A percentile compares a stretch with the other conserved stretches of the same genome.
phyloP scores from a whole-genome alignment of 2,113 vertebrate species.

The Pseudonaja textilis region DNA sequence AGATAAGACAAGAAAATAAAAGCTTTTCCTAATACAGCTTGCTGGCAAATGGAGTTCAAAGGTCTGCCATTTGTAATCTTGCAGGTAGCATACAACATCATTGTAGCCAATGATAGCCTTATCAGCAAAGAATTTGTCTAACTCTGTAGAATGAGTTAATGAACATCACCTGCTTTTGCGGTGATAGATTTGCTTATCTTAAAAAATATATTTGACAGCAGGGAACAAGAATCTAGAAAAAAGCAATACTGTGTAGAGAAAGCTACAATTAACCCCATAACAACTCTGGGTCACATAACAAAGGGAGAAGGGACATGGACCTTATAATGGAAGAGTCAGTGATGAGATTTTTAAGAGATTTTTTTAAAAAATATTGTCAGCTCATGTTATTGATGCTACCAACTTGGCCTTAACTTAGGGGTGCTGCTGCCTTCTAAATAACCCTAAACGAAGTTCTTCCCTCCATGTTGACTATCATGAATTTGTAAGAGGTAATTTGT shows the following conservation, averaged over 20 bases:
- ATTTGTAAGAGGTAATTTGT: neutral
- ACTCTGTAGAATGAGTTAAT: neutral
- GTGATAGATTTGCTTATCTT: neutral
- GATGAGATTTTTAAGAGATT: neutral
- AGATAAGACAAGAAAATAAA: neutral
- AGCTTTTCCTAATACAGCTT: neutral
- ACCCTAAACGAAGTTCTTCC: neutral
- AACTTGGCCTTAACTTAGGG: neutral
- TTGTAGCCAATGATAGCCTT: neutral
- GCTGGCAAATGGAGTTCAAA: neutral
- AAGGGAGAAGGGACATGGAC: neutral
- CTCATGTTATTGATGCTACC: neutral
- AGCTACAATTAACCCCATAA: neutral
- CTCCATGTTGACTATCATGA: neutral
- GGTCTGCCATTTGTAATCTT: neutral
- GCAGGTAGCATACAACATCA: too few relatives aligned
- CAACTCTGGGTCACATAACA: neutral
- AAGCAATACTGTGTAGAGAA: neutral
- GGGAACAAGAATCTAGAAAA: neutral
- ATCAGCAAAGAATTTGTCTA: neutral
- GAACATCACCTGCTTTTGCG: neutral
- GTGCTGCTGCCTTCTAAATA: neutral
- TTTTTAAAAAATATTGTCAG: neutral
- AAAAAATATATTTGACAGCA: neutral
- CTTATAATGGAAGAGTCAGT: neutral